Percentiles rank a stretch among this genome's conserved stretches.
These are phyloP conservation scores for Myrmophylax atrothorax DNA, from an alignment of 2,113 vertebrate species.

Conservation along the genomic window DNA sequence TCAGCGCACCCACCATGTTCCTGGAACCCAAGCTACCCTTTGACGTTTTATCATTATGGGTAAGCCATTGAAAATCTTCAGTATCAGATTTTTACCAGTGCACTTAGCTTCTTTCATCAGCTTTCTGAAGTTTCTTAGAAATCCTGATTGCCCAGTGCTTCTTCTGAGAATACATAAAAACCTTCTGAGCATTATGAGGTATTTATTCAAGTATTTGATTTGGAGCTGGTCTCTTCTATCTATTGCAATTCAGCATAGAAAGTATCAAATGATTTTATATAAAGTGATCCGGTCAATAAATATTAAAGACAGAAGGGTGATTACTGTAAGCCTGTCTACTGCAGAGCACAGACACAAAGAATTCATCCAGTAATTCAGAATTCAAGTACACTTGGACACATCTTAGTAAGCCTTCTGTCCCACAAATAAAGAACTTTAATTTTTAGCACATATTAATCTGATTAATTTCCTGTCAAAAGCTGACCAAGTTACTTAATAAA, in stretches of 20 bases:
- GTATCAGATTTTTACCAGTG: neutral
- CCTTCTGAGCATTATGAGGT: neutral
- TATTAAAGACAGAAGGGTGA: neutral
- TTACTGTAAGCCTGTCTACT: neutral
- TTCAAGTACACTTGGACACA: neutral
- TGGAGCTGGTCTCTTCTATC: neutral
- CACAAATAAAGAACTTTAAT: neutral
- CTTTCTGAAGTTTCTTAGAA: neutral
- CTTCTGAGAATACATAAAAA: neutral
- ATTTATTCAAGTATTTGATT: neutral
- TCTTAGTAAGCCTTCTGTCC: neutral
- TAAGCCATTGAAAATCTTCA: neutral
- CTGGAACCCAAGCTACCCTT: neutral
- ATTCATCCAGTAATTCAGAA: neutral
- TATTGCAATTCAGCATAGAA: neutral
- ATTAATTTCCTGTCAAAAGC: neutral
- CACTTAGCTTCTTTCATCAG: neutral
- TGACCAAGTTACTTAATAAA: neutral
- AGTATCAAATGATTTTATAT: neutral
- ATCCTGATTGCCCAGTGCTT: neutral
- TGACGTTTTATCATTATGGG: accelerated
- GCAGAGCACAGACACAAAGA: neutral
- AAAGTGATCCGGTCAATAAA: neutral
- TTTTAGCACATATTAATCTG: neutral
- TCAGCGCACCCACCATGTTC: accelerated